Conservation (phyloP, 2,797 vertebrate genomes). For the Xyrichtys novacula region DNA sequence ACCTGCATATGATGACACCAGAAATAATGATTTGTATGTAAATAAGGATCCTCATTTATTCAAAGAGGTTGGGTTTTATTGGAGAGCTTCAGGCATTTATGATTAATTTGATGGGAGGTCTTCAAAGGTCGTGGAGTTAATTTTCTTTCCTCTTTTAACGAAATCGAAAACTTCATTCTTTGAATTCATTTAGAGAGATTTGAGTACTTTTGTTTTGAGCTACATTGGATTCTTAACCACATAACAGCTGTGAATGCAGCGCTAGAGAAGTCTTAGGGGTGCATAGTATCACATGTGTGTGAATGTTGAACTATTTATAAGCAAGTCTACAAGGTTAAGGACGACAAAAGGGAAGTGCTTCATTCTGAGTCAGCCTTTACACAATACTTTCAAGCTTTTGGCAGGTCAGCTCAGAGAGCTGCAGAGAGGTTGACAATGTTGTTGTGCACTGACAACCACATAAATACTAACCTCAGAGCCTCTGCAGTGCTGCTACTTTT, state of each 20-base stretch:
- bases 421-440: conserved; percentile 9
- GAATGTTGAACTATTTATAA: background rate
- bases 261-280: background rate
- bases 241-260: background rate
- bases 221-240: background rate
- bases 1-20: conserved; percentile 21
- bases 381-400: conserved; percentile 12
- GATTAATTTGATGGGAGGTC: conserved; percentile 50
- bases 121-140: conserved; percentile 36
- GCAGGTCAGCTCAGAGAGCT: conserved; percentile 1
- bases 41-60: conserved; percentile 52
- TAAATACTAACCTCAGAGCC: conserved; percentile 32
- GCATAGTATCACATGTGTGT: background rate
- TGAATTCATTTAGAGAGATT: background rate
- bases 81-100: conserved; percentile 37
- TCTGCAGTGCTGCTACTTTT: conserved; percentile 8
- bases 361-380: background rate
- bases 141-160: background rate
- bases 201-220: background rate
- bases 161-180: background rate
- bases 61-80: conserved; percentile 39
- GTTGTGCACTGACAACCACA: conserved; percentile 27
- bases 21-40: conserved; percentile 65
- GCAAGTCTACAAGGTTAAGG: conserved; percentile 3
- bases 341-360: background rate